Evolutionary conservation across 2,113 vertebrate genomes (phyloP), one percentile per base, ranked within the genome.

Genomic region (Equus przewalskii): DNA sequence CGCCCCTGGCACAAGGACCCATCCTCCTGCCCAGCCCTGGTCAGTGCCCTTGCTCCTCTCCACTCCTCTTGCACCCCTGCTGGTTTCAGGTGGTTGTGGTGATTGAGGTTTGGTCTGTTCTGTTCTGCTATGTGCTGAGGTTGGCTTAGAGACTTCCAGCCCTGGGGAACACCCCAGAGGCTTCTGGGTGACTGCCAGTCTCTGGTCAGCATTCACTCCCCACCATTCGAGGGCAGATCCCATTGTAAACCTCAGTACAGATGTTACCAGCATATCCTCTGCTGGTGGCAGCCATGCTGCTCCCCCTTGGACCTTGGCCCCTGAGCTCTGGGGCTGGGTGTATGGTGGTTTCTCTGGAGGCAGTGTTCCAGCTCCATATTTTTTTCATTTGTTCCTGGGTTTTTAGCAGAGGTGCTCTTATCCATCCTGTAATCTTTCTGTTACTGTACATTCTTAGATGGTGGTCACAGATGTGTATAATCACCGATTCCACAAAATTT

Each of bases 391-490:
- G 56, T 65, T 67, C 75, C n/a, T 94, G 54, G 24, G 58, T 60
- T 60, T n/a, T 95, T 76, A 60, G 24, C 72, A 44, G 64, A 51
- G 14, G 28, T 7, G 9, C 56, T 60, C 64, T 76, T 81, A 62
- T 64, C 67, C 51, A 28, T 28, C 18, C 82, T 69, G 7, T 96
- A 85, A 96, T 76, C 21, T 89, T 24, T 28, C 46, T 95, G 44
- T 94, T 85, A 72, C 98, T 97, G 3, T 98, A 98, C 97, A 60
- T 98, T 98, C 98, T 91, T 98, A 99, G 99, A 99, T 99, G 99
- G 99, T 99, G 98, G 99, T 99, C 98, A 99, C 99, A 60, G 99
- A 99, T 54, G 99, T 99, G 97, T 99, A 99, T 98, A 99, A 99
- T 99, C 99, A 99, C 96, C 99, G 99, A 72, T 99, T 99, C 98